These are phyloP conservation scores for Scaptomyza tumidula DNA, from an alignment of 2,888 invertebrate species.

Conservation along the genomic window DNA sequence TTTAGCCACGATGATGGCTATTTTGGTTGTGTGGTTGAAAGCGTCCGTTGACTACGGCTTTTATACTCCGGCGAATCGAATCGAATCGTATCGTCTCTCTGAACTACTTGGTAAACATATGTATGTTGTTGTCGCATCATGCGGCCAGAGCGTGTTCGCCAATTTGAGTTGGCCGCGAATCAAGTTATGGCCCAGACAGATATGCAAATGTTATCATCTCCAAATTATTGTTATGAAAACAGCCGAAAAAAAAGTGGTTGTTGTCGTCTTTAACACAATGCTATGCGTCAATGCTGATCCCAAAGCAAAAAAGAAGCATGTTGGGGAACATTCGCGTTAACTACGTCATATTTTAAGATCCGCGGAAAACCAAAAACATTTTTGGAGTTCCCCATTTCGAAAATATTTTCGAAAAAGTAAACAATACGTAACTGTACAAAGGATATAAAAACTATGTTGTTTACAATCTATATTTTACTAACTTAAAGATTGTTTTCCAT, in stretches of 20 bases:
- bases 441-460: background rate
- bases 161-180: constrained; percentile 36
- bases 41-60: constrained; percentile 33
- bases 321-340: background rate
- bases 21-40: constrained; percentile 48
- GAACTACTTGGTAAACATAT: constrained; percentile 35
- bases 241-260: constrained; percentile 17
- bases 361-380: background rate
- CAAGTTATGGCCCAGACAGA: constrained; percentile 43
- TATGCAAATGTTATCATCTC: constrained; percentile 40
- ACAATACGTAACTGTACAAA: background rate
- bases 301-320: background rate
- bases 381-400: constrained; percentile 40
- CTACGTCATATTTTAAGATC: constrained; percentile 31
- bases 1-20: constrained; percentile 27
- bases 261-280: background rate
- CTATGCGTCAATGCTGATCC: constrained; percentile 49
- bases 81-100: background rate
- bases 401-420: background rate
- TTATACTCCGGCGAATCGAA: constrained; percentile 48
- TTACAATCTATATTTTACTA: no score
- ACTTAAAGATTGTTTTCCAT: no score
- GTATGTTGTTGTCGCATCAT: constrained; percentile 40
- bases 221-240: constrained; percentile 48
- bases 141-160: constrained; percentile 64